Evolutionary conservation across 2,888 invertebrate genomes (phyloP), one percentile per base, ranked within the genome.

Genomic region (Pyrochroa serraticornis): DNA sequence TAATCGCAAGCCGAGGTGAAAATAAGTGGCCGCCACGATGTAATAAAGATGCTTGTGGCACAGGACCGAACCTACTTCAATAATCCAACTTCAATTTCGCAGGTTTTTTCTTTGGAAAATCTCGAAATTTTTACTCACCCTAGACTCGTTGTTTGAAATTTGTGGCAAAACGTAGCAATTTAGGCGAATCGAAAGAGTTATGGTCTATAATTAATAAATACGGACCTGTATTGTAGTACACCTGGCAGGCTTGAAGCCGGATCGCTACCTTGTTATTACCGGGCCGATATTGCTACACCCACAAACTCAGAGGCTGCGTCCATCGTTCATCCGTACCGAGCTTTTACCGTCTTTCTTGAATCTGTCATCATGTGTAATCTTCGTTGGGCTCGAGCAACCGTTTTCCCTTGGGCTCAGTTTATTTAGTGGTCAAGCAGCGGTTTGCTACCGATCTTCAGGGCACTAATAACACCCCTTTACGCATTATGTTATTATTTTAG

Each of bases 1-100:
- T 65, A 65, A 65, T 65, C 63, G 59, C 64, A 63, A 62, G 58
- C 59, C 41, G 58, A 65, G 65, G 65, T 65, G 65, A 62, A 60
- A 64, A 65, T 65, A 65, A 65, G 63, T 65, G 63, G 59, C 58
- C 62, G 47, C 56, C 62, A 60, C 63, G 62, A 62, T 63, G 59
- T 60, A 62, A 65, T 63, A 59, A 61, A 43, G 47, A 49, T 50
- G 33, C 54, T 54, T 58, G 58, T 50, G 45, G 48, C 30, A 47
- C 54, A 61, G 53, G 51, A 44, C 49, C 61, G 58, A 45, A 61
- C 38, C 44, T 13, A 7, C 34, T 33, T 34, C 10, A 6, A 35
- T n/a, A 10, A 10, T 6, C 2, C n/a, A 35, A 35, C 35, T 35
- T 35, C n/a, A 9, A 9, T 35, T 35, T 35, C 6, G n/a, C 10